phyloP scores from a whole-genome alignment of 2,797 vertebrate genomes.

The Liparis tanakae region DNA sequence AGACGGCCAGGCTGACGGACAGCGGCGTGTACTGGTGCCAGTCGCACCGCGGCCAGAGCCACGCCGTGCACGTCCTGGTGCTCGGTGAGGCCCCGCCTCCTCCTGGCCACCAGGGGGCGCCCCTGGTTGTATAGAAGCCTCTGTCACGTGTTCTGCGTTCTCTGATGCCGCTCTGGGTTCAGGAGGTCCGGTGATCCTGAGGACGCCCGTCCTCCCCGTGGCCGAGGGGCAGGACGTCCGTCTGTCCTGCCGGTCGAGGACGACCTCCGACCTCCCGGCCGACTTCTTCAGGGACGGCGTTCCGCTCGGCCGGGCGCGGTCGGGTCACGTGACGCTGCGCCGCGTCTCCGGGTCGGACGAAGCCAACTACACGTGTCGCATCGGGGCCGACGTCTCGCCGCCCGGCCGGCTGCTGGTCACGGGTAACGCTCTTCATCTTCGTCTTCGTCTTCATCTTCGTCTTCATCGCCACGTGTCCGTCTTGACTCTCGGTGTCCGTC shows the following conservation, averaged over 20 bases:
- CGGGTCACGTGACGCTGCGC: not conserved
- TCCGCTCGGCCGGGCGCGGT: rapidly evolving
- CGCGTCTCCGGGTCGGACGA: not conserved
- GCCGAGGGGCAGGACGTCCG: not conserved
- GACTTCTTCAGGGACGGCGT: constrained; percentile 1
- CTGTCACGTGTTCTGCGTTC: too few relatives aligned
- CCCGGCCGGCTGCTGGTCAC: constrained; percentile 23
- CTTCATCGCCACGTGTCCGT: not conserved
- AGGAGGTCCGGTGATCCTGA: constrained; percentile 2
- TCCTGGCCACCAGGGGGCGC: too few relatives aligned
- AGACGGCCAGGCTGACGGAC: not conserved
- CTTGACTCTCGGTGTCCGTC: not conserved
- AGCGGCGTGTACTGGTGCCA: constrained; percentile 69
- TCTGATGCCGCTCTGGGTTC: not conserved
- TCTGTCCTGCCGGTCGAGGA: not conserved
- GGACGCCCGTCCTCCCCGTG: constrained; percentile 6
- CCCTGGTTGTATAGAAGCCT: too few relatives aligned
- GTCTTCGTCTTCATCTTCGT: too few relatives aligned
- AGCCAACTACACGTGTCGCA: constrained; percentile 17
- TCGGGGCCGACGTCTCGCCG: not conserved
- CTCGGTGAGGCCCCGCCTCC: too few relatives aligned
- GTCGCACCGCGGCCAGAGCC: constrained; percentile 21
- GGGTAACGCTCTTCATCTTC: constrained; percentile 3
- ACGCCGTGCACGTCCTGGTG: constrained; percentile 44
- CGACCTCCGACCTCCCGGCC: rapidly evolving